Evolutionary conservation across 2,888 invertebrate genomes (phyloP).

Genomic region (Pammene fasciana): DNA sequence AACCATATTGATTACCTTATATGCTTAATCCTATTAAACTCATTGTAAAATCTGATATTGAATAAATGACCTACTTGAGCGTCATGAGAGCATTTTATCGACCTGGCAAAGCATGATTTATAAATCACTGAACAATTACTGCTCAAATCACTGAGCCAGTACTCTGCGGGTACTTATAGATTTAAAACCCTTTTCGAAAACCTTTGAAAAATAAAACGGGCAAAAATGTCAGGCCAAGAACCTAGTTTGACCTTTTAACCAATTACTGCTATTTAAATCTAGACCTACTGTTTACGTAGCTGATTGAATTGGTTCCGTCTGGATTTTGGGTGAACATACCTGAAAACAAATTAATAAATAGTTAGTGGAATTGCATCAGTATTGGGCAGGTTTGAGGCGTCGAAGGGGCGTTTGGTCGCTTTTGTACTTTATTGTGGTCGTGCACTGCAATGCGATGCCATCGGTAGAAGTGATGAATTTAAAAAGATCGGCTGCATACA

Average conservation of each 20-base stretch:
- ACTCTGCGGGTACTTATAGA: slow-evolving; percentile 3
- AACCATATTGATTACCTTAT: no score
- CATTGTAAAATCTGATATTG: neutral
- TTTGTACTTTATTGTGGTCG: no score
- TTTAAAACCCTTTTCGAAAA: neutral
- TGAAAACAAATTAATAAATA: neutral
- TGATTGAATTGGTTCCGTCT: neutral
- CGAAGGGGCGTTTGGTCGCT: no score
- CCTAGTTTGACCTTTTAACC: neutral
- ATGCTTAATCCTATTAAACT: no score
- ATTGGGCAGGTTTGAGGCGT: neutral
- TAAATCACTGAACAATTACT: slow-evolving; percentile 29
- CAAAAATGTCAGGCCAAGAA: neutral
- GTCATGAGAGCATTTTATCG: neutral
- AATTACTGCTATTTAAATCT: neutral
- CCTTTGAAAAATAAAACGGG: neutral
- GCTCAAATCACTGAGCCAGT: slow-evolving; percentile 24
- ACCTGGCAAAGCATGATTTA: slow-evolving; percentile 19
- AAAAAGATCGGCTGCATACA: no score
- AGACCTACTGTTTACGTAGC: no score
- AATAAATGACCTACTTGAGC: neutral
- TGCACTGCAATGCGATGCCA: no score
- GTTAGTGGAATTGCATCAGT: neutral
- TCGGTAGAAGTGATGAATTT: no score
- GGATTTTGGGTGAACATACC: neutral